phyloP scores from a whole-genome alignment of 2,888 invertebrate species.

The Scelioninae gen. 2 region DNA sequence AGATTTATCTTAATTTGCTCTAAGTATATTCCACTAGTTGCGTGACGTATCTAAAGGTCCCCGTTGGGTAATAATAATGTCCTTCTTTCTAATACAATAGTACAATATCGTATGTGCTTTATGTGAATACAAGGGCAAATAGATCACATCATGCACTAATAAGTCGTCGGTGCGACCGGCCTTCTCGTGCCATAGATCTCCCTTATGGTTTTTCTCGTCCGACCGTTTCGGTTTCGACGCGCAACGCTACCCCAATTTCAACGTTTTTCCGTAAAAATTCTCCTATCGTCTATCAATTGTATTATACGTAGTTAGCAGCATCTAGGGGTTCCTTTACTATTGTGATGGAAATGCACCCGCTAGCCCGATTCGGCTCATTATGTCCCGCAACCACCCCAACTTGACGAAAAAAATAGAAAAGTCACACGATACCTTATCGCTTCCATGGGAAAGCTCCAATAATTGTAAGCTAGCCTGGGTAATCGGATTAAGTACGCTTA shows the following conservation, averaged over 20 bases:
- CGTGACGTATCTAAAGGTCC: constrained; percentile 70
- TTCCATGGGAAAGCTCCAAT: constrained; percentile 65
- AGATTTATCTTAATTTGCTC: too few species aligned
- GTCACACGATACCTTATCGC: constrained; percentile 64
- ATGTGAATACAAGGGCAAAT: constrained; percentile 74
- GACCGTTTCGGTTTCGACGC: constrained; percentile 40
- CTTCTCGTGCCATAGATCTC: constrained; percentile 38
- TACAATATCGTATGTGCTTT: constrained; percentile 73
- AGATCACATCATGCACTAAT: constrained; percentile 75
- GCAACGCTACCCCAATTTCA: constrained; percentile 64
- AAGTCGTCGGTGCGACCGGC: constrained; percentile 71
- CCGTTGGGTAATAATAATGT: constrained; percentile 74
- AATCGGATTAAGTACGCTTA: constrained; percentile 49
- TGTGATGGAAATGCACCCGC: constrained; percentile 72
- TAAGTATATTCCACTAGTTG: constrained; percentile 66
- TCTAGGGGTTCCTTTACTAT: constrained; percentile 65
- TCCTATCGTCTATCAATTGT: constrained; percentile 72
- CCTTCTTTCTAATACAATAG: constrained; percentile 72
- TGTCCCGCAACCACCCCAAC: constrained; percentile 67
- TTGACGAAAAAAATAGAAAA: constrained; percentile 63
- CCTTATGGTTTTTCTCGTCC: constrained; percentile 41
- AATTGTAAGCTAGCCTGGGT: constrained; percentile 14
- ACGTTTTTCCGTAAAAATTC: constrained; percentile 72
- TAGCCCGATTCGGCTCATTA: constrained; percentile 74
- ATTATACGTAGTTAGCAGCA: constrained; percentile 66